Evolutionary conservation across 2,888 invertebrate genomes (phyloP).

Genomic region (Kuschelorhynchus macadamiae): DNA sequence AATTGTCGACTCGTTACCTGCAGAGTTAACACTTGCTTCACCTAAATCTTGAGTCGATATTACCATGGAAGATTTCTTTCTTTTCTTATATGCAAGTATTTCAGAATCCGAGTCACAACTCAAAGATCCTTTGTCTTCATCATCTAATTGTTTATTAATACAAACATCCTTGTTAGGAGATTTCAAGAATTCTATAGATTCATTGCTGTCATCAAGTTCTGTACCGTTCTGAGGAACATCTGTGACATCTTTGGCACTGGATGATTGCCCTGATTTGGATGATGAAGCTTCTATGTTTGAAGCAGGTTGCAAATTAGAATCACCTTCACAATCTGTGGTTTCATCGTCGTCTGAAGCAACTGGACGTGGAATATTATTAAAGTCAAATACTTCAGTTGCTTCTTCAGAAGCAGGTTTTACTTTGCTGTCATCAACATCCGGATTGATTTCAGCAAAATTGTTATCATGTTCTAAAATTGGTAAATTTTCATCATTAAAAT

Average conservation of each 20-base stretch:
- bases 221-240: background rate
- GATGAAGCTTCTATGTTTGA: background rate
- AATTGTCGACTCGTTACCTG: no score
- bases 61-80: slow-evolving; percentile 26
- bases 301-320: background rate
- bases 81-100: slow-evolving; percentile 1
- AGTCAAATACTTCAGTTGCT: background rate
- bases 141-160: no score
- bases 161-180: slow-evolving; percentile 2
- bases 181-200: slow-evolving; percentile 46
- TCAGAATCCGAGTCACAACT: slow-evolving; percentile 17
- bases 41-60: slow-evolving; percentile 30
- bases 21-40: no score
- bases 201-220: slow-evolving; percentile 35
- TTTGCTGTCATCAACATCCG: slow-evolving; percentile 35
- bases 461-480: slow-evolving; percentile 26
- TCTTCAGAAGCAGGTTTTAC: slow-evolving; percentile 18
- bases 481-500: slow-evolving; percentile 20
- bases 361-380: background rate
- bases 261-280: no score
- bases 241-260: background rate
- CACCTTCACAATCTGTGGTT: slow-evolving; percentile 26
- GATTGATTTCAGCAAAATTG: slow-evolving; percentile 24
- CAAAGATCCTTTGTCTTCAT: background rate
- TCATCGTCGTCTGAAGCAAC: slow-evolving; percentile 20